Percentiles rank a stretch among this genome's conserved stretches.
Evolutionary conservation across 2,888 invertebrate genomes (phyloP).

Genomic region (Stenodema calcarata): DNA sequence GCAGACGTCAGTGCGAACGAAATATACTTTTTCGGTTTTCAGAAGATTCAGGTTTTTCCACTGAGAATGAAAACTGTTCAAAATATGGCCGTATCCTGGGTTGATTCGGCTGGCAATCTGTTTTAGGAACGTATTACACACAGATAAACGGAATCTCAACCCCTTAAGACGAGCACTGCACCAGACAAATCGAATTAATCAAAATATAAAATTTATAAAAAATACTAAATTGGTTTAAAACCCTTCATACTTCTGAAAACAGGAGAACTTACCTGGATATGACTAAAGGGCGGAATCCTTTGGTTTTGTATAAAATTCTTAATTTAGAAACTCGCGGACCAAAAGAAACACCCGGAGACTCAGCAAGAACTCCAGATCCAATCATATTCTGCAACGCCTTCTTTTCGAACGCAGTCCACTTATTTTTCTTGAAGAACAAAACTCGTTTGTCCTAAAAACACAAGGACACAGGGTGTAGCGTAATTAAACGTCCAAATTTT

Average conservation of each 20-base stretch:
- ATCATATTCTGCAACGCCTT: not conserved
- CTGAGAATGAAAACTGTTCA: slow-evolving; percentile 3
- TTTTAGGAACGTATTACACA: slow-evolving; percentile 24
- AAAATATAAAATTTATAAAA: not conserved
- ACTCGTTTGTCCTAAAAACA: not conserved
- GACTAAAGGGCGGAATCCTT: slow-evolving; percentile 14
- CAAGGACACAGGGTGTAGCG: too few species aligned
- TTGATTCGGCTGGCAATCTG: not conserved
- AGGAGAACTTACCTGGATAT: not conserved
- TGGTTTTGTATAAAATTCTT: not conserved
- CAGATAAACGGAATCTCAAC: not conserved
- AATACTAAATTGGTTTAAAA: too few species aligned
- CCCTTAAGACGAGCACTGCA: not conserved
- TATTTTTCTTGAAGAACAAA: not conserved
- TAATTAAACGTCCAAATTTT: too few species aligned
- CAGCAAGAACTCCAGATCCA: not conserved
- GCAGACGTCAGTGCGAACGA: slow-evolving; percentile 5
- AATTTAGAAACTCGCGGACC: not conserved
- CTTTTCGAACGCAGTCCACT: slow-evolving; percentile 1
- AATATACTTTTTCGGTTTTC: not conserved
- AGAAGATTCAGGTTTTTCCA: not conserved
- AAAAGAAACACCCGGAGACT: not conserved
- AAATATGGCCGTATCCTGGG: not conserved
- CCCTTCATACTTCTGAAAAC: too few species aligned
- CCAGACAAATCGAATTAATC: not conserved